A percentile compares a stretch with the other conserved stretches of the same genome.
Conservation (phyloP, 2,797 vertebrate species). For the Onychomys arenicola region DNA sequence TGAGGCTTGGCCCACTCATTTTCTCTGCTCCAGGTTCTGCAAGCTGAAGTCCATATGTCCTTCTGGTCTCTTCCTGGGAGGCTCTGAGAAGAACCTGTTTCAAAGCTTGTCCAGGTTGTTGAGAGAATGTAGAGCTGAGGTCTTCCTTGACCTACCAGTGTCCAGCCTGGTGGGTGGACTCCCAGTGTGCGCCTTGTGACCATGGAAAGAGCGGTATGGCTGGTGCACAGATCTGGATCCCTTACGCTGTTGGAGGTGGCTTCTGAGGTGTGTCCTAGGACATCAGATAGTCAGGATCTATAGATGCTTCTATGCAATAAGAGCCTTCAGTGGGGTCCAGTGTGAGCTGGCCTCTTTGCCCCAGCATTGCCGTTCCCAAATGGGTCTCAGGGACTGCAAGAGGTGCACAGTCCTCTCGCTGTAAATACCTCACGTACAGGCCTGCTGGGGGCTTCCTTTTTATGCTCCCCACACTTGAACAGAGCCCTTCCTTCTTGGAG, state of each 20-base stretch:
- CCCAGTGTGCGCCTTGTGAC: too few relatives aligned
- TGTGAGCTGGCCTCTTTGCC: background rate
- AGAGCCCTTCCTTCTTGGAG: background rate
- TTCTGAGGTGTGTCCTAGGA: background rate
- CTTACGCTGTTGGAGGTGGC: background rate
- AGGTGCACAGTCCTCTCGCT: too few relatives aligned
- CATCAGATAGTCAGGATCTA: background rate
- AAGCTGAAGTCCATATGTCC: background rate
- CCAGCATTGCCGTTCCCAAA: background rate
- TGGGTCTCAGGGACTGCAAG: background rate
- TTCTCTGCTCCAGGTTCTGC: background rate
- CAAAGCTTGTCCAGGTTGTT: background rate
- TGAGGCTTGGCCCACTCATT: background rate
- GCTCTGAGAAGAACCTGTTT: background rate
- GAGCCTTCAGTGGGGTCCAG: background rate
- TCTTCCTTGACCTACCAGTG: background rate
- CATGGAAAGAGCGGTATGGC: background rate
- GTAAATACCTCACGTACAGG: background rate
- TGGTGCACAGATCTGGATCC: background rate
- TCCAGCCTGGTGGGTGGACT: background rate
- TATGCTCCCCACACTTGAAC: background rate
- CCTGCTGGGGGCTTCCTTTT: background rate
- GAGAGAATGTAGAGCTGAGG: background rate
- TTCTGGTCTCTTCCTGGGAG: background rate
- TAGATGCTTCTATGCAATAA: background rate